A percentile compares a stretch with the other conserved stretches of the same genome.
phyloP scores from a whole-genome alignment of 1,140 invertebrate species.

The Limonius californicus region DNA sequence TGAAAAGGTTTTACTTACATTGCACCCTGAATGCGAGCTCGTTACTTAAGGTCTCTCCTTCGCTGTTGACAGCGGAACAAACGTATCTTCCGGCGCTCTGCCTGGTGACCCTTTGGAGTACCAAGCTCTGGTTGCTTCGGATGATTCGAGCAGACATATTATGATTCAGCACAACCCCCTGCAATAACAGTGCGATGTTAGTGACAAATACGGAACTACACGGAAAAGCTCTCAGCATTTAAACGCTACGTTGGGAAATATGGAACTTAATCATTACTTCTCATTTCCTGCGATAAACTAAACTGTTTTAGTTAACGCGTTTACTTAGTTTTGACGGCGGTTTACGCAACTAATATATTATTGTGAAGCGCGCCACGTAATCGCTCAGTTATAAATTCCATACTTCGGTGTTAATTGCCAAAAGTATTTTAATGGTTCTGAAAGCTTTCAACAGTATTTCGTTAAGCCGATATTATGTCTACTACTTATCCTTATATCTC shows the following conservation, averaged over 20 bases:
- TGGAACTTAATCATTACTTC: conserved; percentile 12
- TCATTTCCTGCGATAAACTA: conserved; percentile 4
- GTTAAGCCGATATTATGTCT: too few relatives aligned
- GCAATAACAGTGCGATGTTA: conserved; percentile 36
- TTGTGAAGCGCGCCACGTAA: too few relatives aligned
- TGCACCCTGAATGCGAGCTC: conserved; percentile 74
- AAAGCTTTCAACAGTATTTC: too few relatives aligned
- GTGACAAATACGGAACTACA: conserved; percentile 15
- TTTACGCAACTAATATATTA: too few relatives aligned
- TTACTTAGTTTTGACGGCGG: background rate
- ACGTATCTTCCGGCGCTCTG: conserved; percentile 76
- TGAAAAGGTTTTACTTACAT: conserved; percentile 72
- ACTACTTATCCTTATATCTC: too few relatives aligned
- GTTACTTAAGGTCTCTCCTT: conserved; percentile 76
- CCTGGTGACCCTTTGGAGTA: conserved; percentile 77
- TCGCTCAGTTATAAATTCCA: too few relatives aligned
- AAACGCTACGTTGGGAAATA: conserved; percentile 6
- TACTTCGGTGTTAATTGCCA: too few relatives aligned
- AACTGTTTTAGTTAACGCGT: background rate
- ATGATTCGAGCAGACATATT: conserved; percentile 75
- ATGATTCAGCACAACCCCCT: conserved; percentile 72
- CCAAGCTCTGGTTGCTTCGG: conserved; percentile 77
- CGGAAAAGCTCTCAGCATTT: conserved; percentile 23
- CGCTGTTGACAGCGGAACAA: conserved; percentile 73
- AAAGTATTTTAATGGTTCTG: too few relatives aligned